phyloP scores from a whole-genome alignment of 2,113 vertebrate species.

The Toxostoma redivivum region DNA sequence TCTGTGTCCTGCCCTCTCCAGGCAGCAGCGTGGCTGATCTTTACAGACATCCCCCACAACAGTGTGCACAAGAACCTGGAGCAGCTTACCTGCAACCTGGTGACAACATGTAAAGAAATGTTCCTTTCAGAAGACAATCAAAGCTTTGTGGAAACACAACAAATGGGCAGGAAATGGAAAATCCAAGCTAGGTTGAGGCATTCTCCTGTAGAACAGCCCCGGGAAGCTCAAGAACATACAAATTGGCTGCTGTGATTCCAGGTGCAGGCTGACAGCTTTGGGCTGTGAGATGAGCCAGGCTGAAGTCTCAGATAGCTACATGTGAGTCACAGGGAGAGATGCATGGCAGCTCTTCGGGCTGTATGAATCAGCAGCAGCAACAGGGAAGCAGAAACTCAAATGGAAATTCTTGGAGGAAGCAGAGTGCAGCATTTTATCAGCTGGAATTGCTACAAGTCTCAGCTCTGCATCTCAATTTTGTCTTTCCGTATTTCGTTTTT shows the following conservation, averaged over 20 bases:
- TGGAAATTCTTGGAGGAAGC: not conserved
- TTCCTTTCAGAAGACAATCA: not conserved
- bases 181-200: not conserved
- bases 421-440: not conserved
- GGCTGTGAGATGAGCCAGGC: not conserved
- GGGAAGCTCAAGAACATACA: not conserved
- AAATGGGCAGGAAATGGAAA: not conserved
- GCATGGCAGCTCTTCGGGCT: not conserved
- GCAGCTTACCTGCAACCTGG: not conserved
- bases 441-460: not conserved
- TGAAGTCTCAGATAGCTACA: not conserved
- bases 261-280: not conserved
- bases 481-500: not conserved
- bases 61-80: fast-evolving
- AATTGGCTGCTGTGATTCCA: not conserved
- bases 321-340: not conserved
- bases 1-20: not conserved
- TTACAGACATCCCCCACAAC: too few relatives aligned
- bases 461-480: not conserved
- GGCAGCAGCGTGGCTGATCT: not conserved
- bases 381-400: not conserved
- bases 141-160: not conserved
- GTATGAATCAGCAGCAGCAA: not conserved
- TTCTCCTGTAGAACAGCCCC: not conserved
- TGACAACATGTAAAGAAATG: not conserved